Base-by-base conservation (phyloP, 1,140 invertebrate genomes). In the Drosophila auraria region DNA sequence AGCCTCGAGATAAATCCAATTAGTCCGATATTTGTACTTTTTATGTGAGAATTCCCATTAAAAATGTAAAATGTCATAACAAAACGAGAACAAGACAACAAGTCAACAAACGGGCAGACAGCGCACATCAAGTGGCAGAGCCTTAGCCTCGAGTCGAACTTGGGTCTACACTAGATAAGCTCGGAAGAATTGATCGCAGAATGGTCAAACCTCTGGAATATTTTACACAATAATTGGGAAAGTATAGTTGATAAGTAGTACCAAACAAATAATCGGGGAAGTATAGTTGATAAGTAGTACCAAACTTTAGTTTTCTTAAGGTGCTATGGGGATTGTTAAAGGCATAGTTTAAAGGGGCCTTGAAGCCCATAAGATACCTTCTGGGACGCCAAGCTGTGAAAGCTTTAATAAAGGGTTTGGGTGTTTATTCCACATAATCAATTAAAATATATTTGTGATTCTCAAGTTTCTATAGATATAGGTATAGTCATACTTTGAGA, bases 11-110 rank as follows among this genome's bases (percentile, higher is more conserved):
- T 92, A 92, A 92, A 92, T 92, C 91, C 91, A 92, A 92, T 92
- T 92, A 92, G 91, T 92, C 91, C 76, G 91, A 92, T 92, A 92
- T 92, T 92, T 92, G 91, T 92, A 92, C 87, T 92, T 91, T 91
- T 92, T 92, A 89, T 92, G 84, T 92, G 87, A 87, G 87, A 89
- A 92, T 92, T 92, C 91, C 78, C 83, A 92, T 92, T 92, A 92
- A 92, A 92, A 92, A 84, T 90, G 82, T 91, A 87, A 91, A 91
- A 91, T 91, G 83, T 87, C 80, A 83, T 83, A 91, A 91, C 87
- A 83, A 78, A 78, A 91, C 87, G 82, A 91, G 74, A 91, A 83
- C 83, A 91, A 86, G 87, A 91, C 87, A 91, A 91, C 82, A 84
- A 77, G 75, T 80, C 81, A 72, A 71, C 56, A 40, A 80, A 50